Evolutionary conservation across 2,113 vertebrate species (phyloP).

Genomic region (Bubo scandiacus): DNA sequence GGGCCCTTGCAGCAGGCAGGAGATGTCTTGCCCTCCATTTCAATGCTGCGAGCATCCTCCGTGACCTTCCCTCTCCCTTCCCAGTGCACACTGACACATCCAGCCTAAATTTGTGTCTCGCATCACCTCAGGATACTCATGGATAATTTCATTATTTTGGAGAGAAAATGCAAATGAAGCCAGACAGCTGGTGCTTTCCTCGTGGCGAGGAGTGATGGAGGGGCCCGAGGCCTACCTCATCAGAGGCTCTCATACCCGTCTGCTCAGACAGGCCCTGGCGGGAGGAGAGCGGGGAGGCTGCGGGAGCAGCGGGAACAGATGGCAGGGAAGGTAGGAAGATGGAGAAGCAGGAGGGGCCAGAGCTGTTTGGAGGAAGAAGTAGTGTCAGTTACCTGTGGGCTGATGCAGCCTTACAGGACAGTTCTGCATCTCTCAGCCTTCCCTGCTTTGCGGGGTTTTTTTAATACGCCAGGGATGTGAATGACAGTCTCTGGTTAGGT

Average conservation of each 20-base stretch:
- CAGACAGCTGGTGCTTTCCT: conserved; percentile 94
- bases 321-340: conserved; percentile 74
- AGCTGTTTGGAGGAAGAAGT: conserved; percentile 54
- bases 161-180: conserved; percentile 95
- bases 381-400: conserved; percentile 72
- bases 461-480: neutral
- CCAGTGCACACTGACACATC: conserved; percentile 78
- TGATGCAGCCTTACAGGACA: conserved; percentile 28
- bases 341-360: conserved; percentile 63
- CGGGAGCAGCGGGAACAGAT: conserved; percentile 86
- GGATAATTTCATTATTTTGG: conserved; percentile 98
- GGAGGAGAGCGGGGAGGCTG: conserved; percentile 75
- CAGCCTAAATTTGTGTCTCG: conserved; percentile 80
- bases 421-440: neutral
- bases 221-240: conserved; percentile 84
- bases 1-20: neutral
- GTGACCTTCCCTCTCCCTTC: conserved; percentile 79
- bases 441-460: neutral
- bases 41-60: conserved; percentile 31
- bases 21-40: conserved; percentile 43
- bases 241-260: conserved; percentile 80
- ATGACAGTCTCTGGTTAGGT: neutral
- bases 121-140: conserved; percentile 97
- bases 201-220: conserved; percentile 87
- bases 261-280: conserved; percentile 84